A percentile compares a stretch with the other conserved stretches of the same genome.
Conservation (phyloP, 2,888 invertebrate genomes). For the Orthonevra nobilis region DNA sequence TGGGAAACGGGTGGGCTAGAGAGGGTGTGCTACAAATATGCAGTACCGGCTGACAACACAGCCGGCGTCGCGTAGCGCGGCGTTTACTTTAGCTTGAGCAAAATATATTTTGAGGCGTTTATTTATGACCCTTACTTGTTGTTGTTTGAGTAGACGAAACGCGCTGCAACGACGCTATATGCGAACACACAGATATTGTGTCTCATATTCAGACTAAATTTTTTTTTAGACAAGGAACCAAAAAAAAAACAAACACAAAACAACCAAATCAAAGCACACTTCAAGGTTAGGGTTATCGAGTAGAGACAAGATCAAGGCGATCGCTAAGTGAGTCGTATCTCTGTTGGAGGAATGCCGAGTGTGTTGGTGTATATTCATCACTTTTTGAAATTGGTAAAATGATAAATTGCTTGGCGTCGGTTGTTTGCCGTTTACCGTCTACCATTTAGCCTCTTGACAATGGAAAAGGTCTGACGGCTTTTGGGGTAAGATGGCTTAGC, state of each 20-base stretch:
- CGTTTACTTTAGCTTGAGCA: conserved; percentile 28
- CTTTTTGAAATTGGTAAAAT: conserved; percentile 9
- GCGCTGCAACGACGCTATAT: conserved; percentile 6
- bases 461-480: conserved; percentile 20
- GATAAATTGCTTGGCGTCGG: not conserved
- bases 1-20: not conserved
- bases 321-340: conserved; percentile 22
- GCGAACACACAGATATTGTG: conserved; percentile 17
- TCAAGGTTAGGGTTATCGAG: conserved; percentile 68
- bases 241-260: conserved; percentile 3
- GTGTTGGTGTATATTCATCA: not conserved
- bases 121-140: conserved; percentile 29
- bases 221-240: conserved; percentile 29
- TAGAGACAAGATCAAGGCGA: conserved; percentile 68
- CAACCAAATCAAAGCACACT: conserved; percentile 42
- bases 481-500: conserved; percentile 12
- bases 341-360: conserved; percentile 4
- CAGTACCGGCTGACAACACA: conserved; percentile 15
- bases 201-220: conserved; percentile 23
- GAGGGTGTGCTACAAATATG: not conserved
- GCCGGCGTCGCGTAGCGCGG: too few relatives aligned
- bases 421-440: too few relatives aligned
- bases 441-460: too few relatives aligned
- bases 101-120: conserved; percentile 45
- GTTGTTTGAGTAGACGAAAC: conserved; percentile 33